Conservation (phyloP, 2,888 invertebrate genomes). For the Limnephilus rhombicus region DNA sequence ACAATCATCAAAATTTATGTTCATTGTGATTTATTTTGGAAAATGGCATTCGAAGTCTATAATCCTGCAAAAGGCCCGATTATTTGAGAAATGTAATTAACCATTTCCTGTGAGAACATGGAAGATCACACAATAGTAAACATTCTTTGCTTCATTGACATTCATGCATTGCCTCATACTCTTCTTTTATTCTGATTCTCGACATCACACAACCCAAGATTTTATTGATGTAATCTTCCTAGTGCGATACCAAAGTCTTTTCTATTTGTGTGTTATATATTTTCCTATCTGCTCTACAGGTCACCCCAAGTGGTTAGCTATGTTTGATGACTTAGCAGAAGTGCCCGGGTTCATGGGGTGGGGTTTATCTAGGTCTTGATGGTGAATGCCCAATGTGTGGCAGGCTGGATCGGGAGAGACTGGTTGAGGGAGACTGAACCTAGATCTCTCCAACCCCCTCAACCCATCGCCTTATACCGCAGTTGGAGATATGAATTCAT, state of each 20-base stretch:
- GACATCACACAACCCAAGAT: neutral
- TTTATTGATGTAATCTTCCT: neutral
- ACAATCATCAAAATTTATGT: neutral
- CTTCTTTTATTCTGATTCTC: neutral
- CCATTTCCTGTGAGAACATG: neutral
- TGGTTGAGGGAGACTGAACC: too few species aligned
- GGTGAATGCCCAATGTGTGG: too few species aligned
- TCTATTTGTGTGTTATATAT: neutral
- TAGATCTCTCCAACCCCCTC: too few species aligned
- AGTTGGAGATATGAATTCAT: too few species aligned
- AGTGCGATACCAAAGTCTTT: neutral
- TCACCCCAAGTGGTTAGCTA: too few species aligned
- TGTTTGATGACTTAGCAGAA: too few species aligned
- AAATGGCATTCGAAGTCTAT: neutral
- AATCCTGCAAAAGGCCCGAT: neutral
- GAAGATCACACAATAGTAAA: neutral
- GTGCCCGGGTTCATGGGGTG: too few species aligned
- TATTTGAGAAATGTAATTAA: neutral
- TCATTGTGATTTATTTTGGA: neutral
- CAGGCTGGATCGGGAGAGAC: too few species aligned
- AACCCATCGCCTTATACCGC: too few species aligned
- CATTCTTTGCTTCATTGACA: neutral
- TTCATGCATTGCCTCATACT: neutral
- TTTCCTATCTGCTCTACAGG: neutral
- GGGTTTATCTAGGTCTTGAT: too few species aligned